Evolutionary conservation across 2,113 vertebrate genomes (phyloP), one percentile per base, ranked within the genome.

Genomic region (Spea multiplicata): DNA sequence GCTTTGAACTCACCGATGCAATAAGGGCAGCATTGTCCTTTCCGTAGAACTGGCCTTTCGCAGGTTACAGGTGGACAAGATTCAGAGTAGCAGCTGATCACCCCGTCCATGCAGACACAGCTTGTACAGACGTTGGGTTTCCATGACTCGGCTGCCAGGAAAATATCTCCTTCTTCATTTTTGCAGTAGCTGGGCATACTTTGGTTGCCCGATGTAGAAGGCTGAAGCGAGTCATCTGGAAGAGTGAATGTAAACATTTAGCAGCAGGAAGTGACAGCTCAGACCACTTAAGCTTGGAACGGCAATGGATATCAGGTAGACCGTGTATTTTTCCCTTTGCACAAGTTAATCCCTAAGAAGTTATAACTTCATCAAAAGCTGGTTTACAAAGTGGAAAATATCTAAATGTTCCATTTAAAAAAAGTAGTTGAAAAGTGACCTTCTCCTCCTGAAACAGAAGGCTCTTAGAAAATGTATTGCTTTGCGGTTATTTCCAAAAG

Each of bases 1-100:
- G 69, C 69, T n/a, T 81, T 73, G 4, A 3, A 83, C 91, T 92
- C 86, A 96, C 95, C 95, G 82, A 96, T 92, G 83, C 95, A 96
- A 80, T 96, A 96, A 73, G 95, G 95, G 86, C 95, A 96, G 80
- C 95, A 96, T 52, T 96, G 95, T 79, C 95, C 95, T 83, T 96
- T 96, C 69, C 95, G 90, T 82, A 96, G 74, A 70, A 96, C 93
- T 2, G 95, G 95, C 81, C 91, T 90, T 57, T 92, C 89, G 59
- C 95, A 96, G 86, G 91, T 89, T 3, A 95, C 93, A 0, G 91
- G 89, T 3, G 94, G 95, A 83, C 95, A 96, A 13, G 93, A 93
- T 84, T 96, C 95, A 0, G 95, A 93, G 88, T 91, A 96, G 82
- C 95, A 96, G 89, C 91, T 93, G 68, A 96, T 95, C 5, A 86